Evolutionary conservation across 2,797 vertebrate species (phyloP), one percentile per base, ranked within the genome.

Genomic region (Podargus strigoides): DNA sequence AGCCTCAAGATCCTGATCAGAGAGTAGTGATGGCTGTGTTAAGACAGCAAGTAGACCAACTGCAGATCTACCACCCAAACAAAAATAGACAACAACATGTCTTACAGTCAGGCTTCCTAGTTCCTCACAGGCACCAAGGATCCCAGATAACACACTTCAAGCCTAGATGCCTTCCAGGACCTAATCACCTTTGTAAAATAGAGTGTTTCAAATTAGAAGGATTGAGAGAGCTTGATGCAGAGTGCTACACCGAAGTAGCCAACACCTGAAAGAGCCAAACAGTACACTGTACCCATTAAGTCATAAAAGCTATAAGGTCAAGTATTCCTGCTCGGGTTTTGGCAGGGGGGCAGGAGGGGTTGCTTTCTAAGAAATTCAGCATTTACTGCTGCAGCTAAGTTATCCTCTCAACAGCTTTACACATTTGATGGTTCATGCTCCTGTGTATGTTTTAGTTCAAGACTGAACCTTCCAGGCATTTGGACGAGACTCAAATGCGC

Each of bases 321-420:
- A 87, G 41, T 39, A 82, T 60, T 81, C 32, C 67, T 52, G 46
- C 50, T 64, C 7, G 4, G n/a, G 14, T 72, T 93, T 81, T 88
- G 58, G 68, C 21, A 60, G 26, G 24, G 28, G 15, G 22, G 39
- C n/a, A 32, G 56, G 47, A 78, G 3, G 5, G 17, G 63, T 18
- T 89, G 87, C 91, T 96, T 90, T 96, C 87, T 79, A 94, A 93
- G 91, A 92, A 94, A 87, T 87, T 20, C 39, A 84, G 36, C 10
- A 14, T 91, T 72, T 91, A 87, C 59, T 56, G 42, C 46, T 76
- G 47, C 34, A 94, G 76, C 28, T 76, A 91, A 89, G 46, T 42
- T 69, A 83, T 11, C 58, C 64, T 89, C 76, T 91, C 60, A 91
- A 76, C 37, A 93, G 46, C 42, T 77, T 92, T 68, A 49, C 9